Evolutionary conservation across 2,797 vertebrate species (phyloP), one percentile per base, ranked within the genome.

Genomic region (Pipistrellus pipistrellus): DNA sequence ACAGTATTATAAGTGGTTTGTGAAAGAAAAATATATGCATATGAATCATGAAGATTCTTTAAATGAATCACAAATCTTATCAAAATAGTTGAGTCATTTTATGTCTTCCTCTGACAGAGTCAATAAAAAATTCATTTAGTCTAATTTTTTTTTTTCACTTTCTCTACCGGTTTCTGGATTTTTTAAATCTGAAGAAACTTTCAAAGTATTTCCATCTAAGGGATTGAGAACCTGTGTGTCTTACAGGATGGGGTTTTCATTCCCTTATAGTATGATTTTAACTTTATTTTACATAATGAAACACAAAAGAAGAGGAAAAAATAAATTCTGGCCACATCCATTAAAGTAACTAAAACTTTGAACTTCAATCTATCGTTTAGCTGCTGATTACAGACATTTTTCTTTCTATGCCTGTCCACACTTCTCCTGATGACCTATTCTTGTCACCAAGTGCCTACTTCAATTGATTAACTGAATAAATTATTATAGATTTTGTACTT

Each of bases 1-100:
- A 80, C 73, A 89, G 75, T 59, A 82, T 95, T 92, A 76, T 92
- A 92, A 93, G 21, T 72, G 32, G 57, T 66, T 96, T 51, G 25
- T 93, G 77, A 93, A 68, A 92, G 44, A 91, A 95, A 95, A 96
- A 85, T 88, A 94, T 91, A 88, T 93, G 69, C 66, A 92, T 88
- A 97, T 96, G 90, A 96, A 93, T 97, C 82, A 97, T 90, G 81
- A 94, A 89, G 59, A 71, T 68, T 93, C 53, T 91, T 88, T 88
- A 93, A 95, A 87, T 87, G 35, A 88, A 91, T 69, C n/a, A 87
- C 86, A 88, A 69, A 48, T 83, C 10, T 95, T 85, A 83, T 77
- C 85, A 88, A 98, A 95, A 41, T 13, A 13, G 14, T 82, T 66
- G n/a, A 94, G 82, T 32, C 80, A 12, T 89, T 81, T 83, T 97